Conservation (phyloP, 1,140 invertebrate genomes). For the Eciton burchellii region DNA sequence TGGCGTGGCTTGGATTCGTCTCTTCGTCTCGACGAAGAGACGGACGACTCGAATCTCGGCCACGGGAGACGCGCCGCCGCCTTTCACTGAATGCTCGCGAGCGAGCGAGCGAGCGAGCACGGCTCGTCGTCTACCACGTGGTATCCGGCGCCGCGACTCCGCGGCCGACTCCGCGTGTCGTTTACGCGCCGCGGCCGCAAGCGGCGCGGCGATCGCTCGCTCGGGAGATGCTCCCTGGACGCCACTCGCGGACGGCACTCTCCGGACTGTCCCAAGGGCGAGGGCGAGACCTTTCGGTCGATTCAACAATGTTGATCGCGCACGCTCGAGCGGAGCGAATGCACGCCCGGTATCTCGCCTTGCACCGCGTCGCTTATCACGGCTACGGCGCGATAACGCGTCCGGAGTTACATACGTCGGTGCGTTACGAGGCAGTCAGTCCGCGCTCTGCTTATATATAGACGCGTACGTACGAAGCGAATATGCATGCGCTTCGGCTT, state of each 20-base stretch:
- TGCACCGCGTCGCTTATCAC: conserved; percentile 62
- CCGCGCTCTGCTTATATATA: neutral
- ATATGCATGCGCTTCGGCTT: neutral
- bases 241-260: no score
- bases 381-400: conserved; percentile 66
- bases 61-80: conserved; percentile 74
- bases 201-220: neutral
- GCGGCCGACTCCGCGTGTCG: conserved; percentile 66
- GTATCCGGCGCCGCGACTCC: conserved; percentile 73
- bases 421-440: conserved; percentile 37
- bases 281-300: no score
- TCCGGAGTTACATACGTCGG: conserved; percentile 70
- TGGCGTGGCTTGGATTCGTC: conserved; percentile 69
- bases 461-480: neutral
- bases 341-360: conserved; percentile 61
- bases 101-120: no score
- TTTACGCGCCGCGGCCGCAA: conserved; percentile 68
- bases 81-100: conserved; percentile 80
- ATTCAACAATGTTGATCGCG: no score
- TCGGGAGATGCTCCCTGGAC: no score
- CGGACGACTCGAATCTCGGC: conserved; percentile 80
- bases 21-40: conserved; percentile 69
- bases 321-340: conserved; percentile 37
- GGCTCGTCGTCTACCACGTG: conserved; percentile 71
- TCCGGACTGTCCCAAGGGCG: no score